These are phyloP conservation scores for Eustalomyia histrio DNA, from an alignment of 2,888 invertebrate species.

Conservation along the genomic window DNA sequence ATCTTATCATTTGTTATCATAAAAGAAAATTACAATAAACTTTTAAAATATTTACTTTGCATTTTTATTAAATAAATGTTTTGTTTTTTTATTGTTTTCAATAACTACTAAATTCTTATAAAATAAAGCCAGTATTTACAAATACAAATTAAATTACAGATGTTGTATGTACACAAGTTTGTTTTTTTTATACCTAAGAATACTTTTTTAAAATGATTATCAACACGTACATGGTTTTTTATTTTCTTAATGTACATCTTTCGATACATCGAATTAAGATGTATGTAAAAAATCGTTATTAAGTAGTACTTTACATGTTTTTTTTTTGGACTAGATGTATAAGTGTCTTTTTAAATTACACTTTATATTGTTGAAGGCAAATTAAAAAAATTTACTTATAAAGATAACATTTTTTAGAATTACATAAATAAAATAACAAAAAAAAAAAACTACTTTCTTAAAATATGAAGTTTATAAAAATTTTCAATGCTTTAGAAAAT, in stretches of 20 bases:
- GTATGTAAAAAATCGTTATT: constrained; percentile 37
- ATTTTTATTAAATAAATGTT: background rate
- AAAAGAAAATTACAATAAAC: no score
- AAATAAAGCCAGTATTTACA: constrained; percentile 54
- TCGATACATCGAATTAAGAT: background rate
- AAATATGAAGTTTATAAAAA: background rate
- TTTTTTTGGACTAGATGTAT: constrained; percentile 61
- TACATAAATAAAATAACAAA: background rate
- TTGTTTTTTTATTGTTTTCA: background rate
- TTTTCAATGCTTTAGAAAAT: background rate
- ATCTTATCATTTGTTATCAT: no score
- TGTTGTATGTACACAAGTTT: constrained; percentile 11
- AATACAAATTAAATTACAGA: constrained; percentile 4
- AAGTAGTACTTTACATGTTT: constrained; percentile 57
- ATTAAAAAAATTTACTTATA: background rate
- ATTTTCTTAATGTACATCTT: no score
- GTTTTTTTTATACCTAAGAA: constrained; percentile 50
- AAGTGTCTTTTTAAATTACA: constrained; percentile 3
- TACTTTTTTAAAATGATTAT: constrained; percentile 42
- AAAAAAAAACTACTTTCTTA: background rate
- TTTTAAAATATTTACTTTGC: no score
- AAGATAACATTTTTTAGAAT: background rate
- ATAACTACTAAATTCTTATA: constrained; percentile 38
- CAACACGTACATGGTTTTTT: constrained; percentile 1
- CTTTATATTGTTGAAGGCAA: constrained; percentile 10